Conservation (phyloP, 2,888 invertebrate genomes). For the Lissonota sp. region DNA sequence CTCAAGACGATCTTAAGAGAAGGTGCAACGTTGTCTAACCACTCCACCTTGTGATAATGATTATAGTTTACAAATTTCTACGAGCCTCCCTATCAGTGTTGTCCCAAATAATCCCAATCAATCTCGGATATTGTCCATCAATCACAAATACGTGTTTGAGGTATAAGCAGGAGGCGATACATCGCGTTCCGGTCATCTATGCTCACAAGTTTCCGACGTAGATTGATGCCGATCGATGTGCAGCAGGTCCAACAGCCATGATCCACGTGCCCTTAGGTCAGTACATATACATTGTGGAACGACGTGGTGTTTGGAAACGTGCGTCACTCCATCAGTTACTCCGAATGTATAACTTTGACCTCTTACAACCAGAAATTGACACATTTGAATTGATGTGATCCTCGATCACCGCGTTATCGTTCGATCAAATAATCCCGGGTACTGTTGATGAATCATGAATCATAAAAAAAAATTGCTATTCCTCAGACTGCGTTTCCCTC, state of each 20-base stretch:
- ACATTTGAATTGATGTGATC: neutral
- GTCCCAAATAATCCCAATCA: too few relatives aligned
- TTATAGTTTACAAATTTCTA: too few relatives aligned
- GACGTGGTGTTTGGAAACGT: slow-evolving; percentile 7
- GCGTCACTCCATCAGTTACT: neutral
- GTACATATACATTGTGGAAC: neutral
- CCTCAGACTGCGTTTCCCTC: too few relatives aligned
- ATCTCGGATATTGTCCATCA: neutral
- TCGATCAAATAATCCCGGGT: too few relatives aligned
- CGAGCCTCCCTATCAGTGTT: too few relatives aligned
- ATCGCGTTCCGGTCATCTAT: neutral
- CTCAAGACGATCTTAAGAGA: too few relatives aligned
- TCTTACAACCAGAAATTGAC: neutral
- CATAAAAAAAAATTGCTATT: too few relatives aligned
- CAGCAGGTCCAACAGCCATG: neutral
- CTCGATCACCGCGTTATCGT: too few relatives aligned
- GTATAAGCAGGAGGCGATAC: neutral
- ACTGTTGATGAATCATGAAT: too few relatives aligned
- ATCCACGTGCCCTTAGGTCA: slow-evolving; percentile 3
- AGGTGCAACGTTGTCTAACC: too few relatives aligned
- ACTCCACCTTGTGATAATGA: too few relatives aligned
- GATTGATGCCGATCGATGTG: slow-evolving; percentile 9
- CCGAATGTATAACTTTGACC: neutral
- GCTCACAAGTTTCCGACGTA: neutral
- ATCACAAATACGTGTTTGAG: slow-evolving; percentile 1